Conservation (phyloP, 2,113 vertebrate species). For the Empidonax alnorum region DNA sequence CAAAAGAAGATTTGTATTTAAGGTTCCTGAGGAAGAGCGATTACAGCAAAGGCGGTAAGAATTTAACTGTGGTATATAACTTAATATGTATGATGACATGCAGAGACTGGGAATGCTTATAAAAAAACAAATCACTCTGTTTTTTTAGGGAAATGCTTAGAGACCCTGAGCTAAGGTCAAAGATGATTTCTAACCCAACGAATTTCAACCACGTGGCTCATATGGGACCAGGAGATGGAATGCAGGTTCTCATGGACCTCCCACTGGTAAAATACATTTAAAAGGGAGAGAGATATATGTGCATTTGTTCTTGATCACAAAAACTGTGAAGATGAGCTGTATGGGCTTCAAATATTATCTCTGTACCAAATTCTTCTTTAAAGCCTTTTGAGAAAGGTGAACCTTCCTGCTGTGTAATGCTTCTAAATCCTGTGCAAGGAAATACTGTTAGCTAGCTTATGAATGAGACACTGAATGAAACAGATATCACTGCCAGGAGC, state of each 20-base stretch:
- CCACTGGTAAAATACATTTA: constrained; percentile 86
- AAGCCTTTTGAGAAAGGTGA: background rate
- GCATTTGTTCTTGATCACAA: background rate
- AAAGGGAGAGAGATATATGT: background rate
- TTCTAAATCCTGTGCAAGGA: constrained; percentile 18
- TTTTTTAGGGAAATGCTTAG: constrained; percentile 90
- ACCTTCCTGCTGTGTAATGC: background rate
- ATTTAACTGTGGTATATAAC: accelerated
- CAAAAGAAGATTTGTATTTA: constrained; percentile 96
- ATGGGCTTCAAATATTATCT: background rate
- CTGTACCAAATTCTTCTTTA: background rate
- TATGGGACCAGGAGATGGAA: constrained; percentile 98
- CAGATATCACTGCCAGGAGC: background rate
- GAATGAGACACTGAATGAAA: background rate
- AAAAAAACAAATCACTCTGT: background rate
- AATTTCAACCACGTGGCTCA: constrained; percentile 99
- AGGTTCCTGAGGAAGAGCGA: constrained; percentile 92
- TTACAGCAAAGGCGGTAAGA: constrained; percentile 89
- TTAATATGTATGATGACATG: background rate
- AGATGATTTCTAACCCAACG: constrained; percentile 96
- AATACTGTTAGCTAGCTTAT: background rate
- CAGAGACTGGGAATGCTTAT: background rate
- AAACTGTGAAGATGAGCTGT: background rate
- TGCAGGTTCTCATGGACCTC: constrained; percentile 98
- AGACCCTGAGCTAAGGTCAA: constrained; percentile 93